Conservation (phyloP, 2,888 invertebrate species). For the Encarsia formosa region DNA sequence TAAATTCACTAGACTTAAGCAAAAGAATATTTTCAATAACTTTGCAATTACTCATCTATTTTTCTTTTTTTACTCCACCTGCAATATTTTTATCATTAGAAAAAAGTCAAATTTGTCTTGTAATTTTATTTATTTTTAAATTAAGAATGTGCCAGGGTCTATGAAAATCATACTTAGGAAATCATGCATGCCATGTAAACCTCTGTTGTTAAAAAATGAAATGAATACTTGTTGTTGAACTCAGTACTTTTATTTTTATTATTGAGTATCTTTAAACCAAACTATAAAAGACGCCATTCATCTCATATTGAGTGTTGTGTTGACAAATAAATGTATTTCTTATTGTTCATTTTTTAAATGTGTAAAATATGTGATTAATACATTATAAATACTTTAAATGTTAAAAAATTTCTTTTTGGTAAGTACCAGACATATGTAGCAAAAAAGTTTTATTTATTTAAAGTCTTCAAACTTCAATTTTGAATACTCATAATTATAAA, state of each 20-base stretch:
- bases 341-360: constrained; percentile 5
- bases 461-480: background rate
- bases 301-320: background rate
- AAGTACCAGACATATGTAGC: no score
- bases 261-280: no score
- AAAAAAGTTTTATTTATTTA: no score
- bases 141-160: constrained; percentile 29
- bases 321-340: constrained; percentile 1
- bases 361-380: constrained; percentile 18
- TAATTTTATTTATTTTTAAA: constrained; percentile 33
- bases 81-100: no score
- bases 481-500: background rate
- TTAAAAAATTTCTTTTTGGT: constrained; percentile 8
- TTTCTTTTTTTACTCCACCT: no score
- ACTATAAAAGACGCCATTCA: background rate
- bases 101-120: constrained; percentile 23
- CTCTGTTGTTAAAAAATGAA: no score
- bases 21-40: no score
- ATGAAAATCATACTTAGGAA: constrained; percentile 32
- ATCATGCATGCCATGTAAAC: constrained; percentile 29
- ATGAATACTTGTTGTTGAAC: no score
- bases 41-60: no score
- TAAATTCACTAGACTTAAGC: no score
- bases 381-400: constrained; percentile 7
- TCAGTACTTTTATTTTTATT: no score